Evolutionary conservation across 2,888 invertebrate genomes (phyloP), one percentile per base, ranked within the genome.

Genomic region (Rhamphomyia laevipes): DNA sequence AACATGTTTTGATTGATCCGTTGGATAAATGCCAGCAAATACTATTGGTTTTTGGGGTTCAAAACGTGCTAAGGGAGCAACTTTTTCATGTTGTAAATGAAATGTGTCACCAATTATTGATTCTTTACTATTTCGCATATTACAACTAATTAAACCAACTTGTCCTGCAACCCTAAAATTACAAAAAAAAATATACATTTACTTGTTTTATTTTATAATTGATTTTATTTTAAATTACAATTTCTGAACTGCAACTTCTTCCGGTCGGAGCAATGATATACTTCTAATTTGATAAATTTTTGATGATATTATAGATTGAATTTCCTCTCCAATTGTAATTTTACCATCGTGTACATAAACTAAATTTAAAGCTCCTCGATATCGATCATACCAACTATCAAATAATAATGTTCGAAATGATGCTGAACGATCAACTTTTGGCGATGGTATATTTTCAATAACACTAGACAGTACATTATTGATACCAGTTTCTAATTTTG

Each of bases 311-410:
- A 71, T 70, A 55, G 86, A 87, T 51, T 77, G 77, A 15, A 97
- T 84, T 53, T 79, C 73, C 59, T 93, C 82, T 0, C 91, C 92
- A 18, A 82, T 63, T 55, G 76, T 72, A 3, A 93, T 63, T 15
- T 68, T 70, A 0, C 95, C 95, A 63, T 90, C 84, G 55, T 82
- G 76, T 37, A 94, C 75, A 65, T 84, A 86, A 21, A 87, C 76
- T 23, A 90, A 71, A 57, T 84, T 81, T 48, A 92, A 71, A 1
- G 86, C 83, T 0, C 93, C 93, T 63, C 84, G 80, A 63, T 86
- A 93, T 56, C 79, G 82, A 65, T 96, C 91, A 70, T 84, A 95
- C 86, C 91, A 93, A 49, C 91, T 91, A 64, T 97, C 97, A 71
- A 94, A 94, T 49, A 95, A 74, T 41, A 96, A 72, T 0, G 88